Conservation (phyloP, 2,113 vertebrate species). For the Micronycteris hirsuta region DNA sequence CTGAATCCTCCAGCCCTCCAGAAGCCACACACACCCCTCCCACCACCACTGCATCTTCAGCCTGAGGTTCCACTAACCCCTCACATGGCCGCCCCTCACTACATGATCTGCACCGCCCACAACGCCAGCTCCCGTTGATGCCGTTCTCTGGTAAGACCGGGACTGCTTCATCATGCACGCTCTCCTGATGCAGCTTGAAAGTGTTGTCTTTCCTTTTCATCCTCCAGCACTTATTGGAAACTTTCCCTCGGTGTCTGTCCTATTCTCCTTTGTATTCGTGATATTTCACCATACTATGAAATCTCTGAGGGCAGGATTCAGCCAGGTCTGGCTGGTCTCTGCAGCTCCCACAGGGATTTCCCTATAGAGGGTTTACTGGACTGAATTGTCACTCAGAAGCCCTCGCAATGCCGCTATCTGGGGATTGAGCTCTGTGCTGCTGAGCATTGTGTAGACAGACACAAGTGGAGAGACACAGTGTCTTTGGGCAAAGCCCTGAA, state of each 20-base stretch:
- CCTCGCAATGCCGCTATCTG: background rate
- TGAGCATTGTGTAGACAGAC: too few species aligned
- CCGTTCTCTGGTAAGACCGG: background rate
- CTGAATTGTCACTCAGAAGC: background rate
- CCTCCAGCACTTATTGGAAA: background rate
- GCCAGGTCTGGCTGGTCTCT: background rate
- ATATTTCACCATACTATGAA: background rate
- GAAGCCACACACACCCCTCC: background rate
- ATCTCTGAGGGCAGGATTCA: background rate
- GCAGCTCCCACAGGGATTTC: background rate
- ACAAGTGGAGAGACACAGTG: background rate
- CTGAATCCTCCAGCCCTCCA: background rate
- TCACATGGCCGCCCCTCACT: accelerated
- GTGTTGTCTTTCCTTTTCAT: background rate
- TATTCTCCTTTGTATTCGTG: background rate
- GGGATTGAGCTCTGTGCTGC: background rate
- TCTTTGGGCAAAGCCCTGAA: background rate
- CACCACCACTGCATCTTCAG: too few species aligned
- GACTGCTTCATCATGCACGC: background rate
- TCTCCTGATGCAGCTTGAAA: background rate
- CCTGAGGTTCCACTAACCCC: background rate
- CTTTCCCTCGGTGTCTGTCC: background rate
- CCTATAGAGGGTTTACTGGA: background rate
- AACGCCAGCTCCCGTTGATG: background rate
- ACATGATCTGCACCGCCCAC: accelerated